These are phyloP conservation scores for Dinothrombium tinctorium DNA, from an alignment of 1,140 invertebrate species.

Conservation along the genomic window DNA sequence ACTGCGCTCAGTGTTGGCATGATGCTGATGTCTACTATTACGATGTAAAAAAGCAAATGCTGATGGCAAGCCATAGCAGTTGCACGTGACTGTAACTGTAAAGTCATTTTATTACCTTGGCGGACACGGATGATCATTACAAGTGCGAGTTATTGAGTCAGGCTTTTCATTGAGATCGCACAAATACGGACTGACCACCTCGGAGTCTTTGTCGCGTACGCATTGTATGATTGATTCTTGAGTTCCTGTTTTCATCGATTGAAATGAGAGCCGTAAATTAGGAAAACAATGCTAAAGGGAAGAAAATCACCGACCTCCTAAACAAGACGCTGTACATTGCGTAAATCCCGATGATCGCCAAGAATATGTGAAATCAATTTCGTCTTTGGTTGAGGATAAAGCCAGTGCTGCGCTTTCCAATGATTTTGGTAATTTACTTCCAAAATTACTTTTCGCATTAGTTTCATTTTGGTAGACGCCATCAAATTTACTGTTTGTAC, in stretches of 20 bases:
- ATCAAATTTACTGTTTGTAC: not conserved
- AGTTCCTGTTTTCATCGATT: no score
- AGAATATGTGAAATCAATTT: conserved; percentile 19
- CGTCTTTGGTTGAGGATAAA: conserved; percentile 4
- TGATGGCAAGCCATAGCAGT: no score
- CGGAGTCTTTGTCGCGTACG: conserved; percentile 54
- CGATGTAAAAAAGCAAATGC: no score
- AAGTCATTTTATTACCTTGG: conserved; percentile 22
- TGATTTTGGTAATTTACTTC: not conserved
- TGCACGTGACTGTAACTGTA: not conserved
- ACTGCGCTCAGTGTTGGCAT: no score
- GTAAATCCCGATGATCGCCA: conserved; percentile 35
- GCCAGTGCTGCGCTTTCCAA: not conserved
- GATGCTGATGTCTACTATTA: no score
- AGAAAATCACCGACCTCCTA: conserved; percentile 35
- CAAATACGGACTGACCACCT: conserved; percentile 53
- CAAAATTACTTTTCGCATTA: not conserved
- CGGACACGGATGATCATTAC: conserved; percentile 68
- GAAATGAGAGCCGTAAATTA: conserved; percentile 9
- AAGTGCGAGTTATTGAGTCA: conserved; percentile 62
- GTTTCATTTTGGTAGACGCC: not conserved
- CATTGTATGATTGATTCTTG: conserved; percentile 79
- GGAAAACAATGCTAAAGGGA: not conserved
- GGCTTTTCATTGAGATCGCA: conserved; percentile 59
- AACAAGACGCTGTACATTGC: conserved; percentile 73